Base-by-base conservation (phyloP, 1,140 invertebrate genomes). In the Aphelinus certus region DNA sequence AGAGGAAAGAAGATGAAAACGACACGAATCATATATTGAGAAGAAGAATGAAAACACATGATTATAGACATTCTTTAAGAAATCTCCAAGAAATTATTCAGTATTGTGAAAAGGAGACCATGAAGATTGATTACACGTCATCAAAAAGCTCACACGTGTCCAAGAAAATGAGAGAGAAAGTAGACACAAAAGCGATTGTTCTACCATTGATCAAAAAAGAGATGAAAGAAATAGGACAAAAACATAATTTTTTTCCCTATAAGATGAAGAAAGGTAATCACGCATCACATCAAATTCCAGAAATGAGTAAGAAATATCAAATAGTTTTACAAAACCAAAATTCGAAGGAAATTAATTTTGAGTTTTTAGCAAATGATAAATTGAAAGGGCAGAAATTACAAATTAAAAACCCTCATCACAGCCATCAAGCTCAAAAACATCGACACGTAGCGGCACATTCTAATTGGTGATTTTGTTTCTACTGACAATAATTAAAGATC, bases 231-330 rank as follows among this genome's bases (percentile, higher is more conserved):
- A 26, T 26, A 26, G 26, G 26, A 26, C 26, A 26, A 26, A 26
- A 26, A 26, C 26, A 26, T 26, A 62, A 69, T 62, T 65, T 4
- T 10, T 49, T 49, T 57, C 49, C 4, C 9, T 57, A 49, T n/a
- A 63, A 48, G 62, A 47, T 9, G 9, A 53, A 53, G 51, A 26
- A 26, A 26, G 26, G 26, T 43, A 71, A 46, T 62, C 48, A 45
- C 48, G 26, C 4, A 55, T 7, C 45, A 47, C 45, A 9, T 9
- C 49, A 73, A 63, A 43, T 77, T n/a, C 70, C 71, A n/a, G 63
- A 76, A 46, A 76, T 72, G 69, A 47, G 26, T 7, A 58, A 72
- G 63, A 51, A 49, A 4, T 64, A 76, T 55, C 64, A 68, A 57
- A 72, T 76, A 62, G n/a, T 72, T 10, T 57, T 68, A 45, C 10